A percentile compares a stretch with the other conserved stretches of the same genome.
Conservation (phyloP, 2,113 vertebrate genomes). For the Benitochromis conjunctus region DNA sequence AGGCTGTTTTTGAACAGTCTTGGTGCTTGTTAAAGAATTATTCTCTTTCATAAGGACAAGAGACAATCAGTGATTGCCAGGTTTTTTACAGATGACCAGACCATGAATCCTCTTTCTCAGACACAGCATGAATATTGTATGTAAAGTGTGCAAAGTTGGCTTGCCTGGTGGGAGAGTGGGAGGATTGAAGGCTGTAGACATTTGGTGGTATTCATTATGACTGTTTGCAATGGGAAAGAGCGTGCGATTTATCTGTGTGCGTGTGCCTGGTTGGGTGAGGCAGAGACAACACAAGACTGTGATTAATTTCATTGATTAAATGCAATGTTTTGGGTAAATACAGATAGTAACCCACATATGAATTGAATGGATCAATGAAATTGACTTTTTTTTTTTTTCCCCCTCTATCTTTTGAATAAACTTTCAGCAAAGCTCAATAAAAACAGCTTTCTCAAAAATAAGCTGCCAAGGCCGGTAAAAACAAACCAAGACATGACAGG, state of each 20-base stretch:
- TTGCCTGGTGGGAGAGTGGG: slow-evolving; percentile 75
- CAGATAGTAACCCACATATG: slow-evolving; percentile 54
- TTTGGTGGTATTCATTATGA: slow-evolving; percentile 51
- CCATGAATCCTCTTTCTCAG: slow-evolving; percentile 86
- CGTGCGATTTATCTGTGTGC: slow-evolving; percentile 12
- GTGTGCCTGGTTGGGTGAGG: not conserved
- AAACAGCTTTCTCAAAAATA: slow-evolving; percentile 27
- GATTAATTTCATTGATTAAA: slow-evolving; percentile 68
- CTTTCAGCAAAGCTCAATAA: slow-evolving; percentile 46
- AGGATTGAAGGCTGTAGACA: slow-evolving; percentile 52
- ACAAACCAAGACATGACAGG: slow-evolving; percentile 36
- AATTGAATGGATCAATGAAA: slow-evolving; percentile 55
- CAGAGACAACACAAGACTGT: slow-evolving; percentile 30
- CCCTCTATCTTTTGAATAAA: slow-evolving; percentile 32
- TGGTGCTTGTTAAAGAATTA: slow-evolving; percentile 94
- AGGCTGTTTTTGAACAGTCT: slow-evolving; percentile 91
- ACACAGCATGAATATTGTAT: slow-evolving; percentile 96
- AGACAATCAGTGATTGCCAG: slow-evolving; percentile 86
- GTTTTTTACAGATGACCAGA: slow-evolving; percentile 89
- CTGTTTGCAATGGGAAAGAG: slow-evolving; percentile 56
- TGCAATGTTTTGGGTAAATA: slow-evolving; percentile 67
- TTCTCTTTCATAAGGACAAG: slow-evolving; percentile 94
- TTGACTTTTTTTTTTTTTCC: slow-evolving; percentile 29
- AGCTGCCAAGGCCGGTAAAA: slow-evolving; percentile 49
- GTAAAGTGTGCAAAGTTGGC: slow-evolving; percentile 87